Evolutionary conservation across 2,888 invertebrate genomes (phyloP).

Genomic region (Unio delphinus): DNA sequence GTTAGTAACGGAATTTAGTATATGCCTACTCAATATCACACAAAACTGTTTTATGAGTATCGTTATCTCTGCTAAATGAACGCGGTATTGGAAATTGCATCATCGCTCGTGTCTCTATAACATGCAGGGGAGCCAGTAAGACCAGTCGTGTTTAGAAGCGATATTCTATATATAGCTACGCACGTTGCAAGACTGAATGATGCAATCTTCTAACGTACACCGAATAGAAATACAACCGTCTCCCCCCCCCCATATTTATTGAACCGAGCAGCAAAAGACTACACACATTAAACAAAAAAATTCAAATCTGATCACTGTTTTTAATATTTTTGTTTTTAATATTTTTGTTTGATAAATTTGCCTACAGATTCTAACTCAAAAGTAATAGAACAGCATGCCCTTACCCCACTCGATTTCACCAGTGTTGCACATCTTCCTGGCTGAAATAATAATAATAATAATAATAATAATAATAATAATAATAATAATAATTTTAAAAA

Average conservation of each 20-base stretch:
- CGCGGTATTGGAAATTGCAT: background rate
- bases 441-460: constrained; percentile 59
- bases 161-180: constrained; percentile 10
- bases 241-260: too few relatives aligned
- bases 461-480: too few relatives aligned
- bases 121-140: background rate
- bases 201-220: background rate
- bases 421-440: constrained; percentile 73
- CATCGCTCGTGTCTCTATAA: background rate
- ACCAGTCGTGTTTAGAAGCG: too few relatives aligned
- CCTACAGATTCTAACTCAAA: background rate
- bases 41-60: too few relatives aligned
- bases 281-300: too few relatives aligned
- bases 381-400: background rate
- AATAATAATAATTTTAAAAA: too few relatives aligned
- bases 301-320: too few relatives aligned
- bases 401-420: constrained; percentile 36
- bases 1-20: too few relatives aligned
- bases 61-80: background rate
- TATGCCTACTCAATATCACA: too few relatives aligned
- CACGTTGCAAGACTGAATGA: constrained; percentile 6
- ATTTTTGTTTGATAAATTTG: background rate
- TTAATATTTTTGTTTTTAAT: too few relatives aligned
- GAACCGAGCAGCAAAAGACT: too few relatives aligned
- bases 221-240: background rate